Conservation (phyloP, 2,113 vertebrate species). For the Charina bottae region DNA sequence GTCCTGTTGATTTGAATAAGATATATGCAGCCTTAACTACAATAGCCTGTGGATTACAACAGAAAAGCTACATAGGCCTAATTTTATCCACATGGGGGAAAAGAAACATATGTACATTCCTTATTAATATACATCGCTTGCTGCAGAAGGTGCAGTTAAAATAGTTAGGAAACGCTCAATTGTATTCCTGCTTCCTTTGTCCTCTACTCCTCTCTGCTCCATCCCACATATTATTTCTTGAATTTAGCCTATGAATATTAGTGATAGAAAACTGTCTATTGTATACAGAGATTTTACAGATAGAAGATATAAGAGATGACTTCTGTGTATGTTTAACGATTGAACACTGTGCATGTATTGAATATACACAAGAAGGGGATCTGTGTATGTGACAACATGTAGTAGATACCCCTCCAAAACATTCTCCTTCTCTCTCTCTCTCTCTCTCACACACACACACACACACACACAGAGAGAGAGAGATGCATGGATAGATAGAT, state of each 20-base stretch:
- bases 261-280: background rate
- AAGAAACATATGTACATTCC: background rate
- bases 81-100: constrained; percentile 12
- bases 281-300: background rate
- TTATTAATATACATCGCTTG: constrained; percentile 7
- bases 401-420: background rate
- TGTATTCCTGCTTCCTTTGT: background rate
- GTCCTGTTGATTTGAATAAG: background rate
- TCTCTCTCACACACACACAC: background rate
- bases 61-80: background rate
- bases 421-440: background rate
- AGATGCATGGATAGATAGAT: too few species aligned
- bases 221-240: background rate
- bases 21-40: background rate
- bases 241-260: background rate
- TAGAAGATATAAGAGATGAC: background rate
- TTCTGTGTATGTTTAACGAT: background rate
- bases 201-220: background rate
- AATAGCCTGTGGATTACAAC: background rate
- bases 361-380: background rate
- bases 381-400: background rate
- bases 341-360: background rate
- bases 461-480: too few species aligned
- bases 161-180: background rate
- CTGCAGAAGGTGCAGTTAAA: background rate